Evolutionary conservation across 1,140 invertebrate species (phyloP).

Genomic region (Drosophila willistoni): DNA sequence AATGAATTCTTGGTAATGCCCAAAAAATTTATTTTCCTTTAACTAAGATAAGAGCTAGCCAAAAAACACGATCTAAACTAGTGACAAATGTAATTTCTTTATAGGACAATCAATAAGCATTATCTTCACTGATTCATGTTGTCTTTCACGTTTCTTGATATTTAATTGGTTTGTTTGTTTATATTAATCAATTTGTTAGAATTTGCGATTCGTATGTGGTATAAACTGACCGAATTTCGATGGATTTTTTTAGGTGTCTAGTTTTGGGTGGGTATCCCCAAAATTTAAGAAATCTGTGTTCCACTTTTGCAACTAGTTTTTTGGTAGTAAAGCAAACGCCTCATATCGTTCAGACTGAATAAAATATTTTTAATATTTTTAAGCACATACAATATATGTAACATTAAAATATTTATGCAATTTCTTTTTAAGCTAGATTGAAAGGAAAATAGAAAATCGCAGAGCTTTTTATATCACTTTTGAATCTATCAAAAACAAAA

Average conservation of each 20-base stretch:
- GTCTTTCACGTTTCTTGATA: background rate
- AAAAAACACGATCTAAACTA: background rate
- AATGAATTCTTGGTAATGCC: background rate
- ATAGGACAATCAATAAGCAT: background rate
- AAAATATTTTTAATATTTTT: too few species aligned
- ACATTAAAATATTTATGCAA: too few species aligned
- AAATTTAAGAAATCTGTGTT: too few species aligned
- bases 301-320: too few species aligned
- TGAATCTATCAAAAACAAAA: too few species aligned
- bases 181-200: background rate
- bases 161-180: background rate
- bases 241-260: background rate
- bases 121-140: background rate
- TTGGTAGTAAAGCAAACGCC: too few species aligned
- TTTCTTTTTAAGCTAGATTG: too few species aligned
- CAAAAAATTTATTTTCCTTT: background rate
- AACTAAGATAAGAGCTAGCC: background rate
- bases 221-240: background rate
- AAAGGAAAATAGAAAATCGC: too few species aligned
- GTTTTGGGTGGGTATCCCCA: too few species aligned
- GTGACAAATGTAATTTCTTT: constrained; percentile 1
- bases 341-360: too few species aligned
- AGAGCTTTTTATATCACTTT: too few species aligned
- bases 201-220: background rate
- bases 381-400: too few species aligned